phyloP scores from a whole-genome alignment of 2,797 vertebrate genomes.

The Coracias cyanogaster region DNA sequence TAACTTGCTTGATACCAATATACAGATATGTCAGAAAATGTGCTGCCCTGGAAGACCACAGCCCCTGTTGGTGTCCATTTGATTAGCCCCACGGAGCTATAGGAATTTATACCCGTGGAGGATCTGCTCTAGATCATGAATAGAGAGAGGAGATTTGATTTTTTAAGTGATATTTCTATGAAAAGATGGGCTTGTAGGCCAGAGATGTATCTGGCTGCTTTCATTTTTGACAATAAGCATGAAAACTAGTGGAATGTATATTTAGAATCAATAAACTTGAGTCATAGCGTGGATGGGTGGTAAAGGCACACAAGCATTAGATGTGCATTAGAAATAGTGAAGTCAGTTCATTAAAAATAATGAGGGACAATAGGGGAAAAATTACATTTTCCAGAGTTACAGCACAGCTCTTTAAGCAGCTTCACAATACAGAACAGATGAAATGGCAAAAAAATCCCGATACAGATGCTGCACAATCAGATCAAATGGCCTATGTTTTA shows the following conservation, averaged over 20 bases:
- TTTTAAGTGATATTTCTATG: neutral
- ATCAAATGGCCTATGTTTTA: neutral
- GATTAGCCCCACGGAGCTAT: neutral
- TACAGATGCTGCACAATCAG: neutral
- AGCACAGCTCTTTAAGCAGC: neutral
- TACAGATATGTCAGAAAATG: neutral
- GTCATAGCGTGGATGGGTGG: neutral
- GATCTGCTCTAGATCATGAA: neutral
- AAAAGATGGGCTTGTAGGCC: neutral
- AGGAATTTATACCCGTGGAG: neutral
- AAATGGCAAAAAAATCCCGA: neutral
- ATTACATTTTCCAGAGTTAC: neutral
- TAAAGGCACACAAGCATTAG: neutral
- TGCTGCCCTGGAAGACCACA: neutral
- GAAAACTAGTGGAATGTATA: neutral
- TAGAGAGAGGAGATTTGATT: neutral
- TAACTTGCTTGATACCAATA: neutral
- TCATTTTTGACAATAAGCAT: neutral
- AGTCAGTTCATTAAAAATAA: conserved; percentile 6
- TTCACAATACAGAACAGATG: neutral
- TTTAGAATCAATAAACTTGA: neutral
- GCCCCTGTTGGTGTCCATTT: neutral
- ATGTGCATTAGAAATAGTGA: neutral
- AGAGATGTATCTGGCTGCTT: neutral
- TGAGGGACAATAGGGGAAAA: neutral